Conservation (phyloP, 2,888 invertebrate genomes). For the Phyto melanocephala region DNA sequence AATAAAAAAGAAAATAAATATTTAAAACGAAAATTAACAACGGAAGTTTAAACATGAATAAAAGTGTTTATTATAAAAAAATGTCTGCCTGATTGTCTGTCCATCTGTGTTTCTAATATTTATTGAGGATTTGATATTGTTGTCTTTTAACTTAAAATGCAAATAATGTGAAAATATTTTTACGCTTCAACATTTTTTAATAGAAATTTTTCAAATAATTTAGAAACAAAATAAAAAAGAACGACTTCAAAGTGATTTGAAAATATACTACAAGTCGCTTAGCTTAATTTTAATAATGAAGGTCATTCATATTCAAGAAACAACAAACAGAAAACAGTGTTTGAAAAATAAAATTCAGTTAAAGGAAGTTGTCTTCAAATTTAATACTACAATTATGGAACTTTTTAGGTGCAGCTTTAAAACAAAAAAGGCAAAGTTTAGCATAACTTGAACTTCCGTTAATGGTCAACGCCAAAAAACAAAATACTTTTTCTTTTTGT, state of each 20-base stretch:
- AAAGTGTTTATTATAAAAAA: conserved; percentile 8
- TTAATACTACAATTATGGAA: conserved; percentile 46
- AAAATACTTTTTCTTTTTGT: conserved; percentile 45
- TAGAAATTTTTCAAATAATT: conserved; percentile 9
- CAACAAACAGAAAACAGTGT: not conserved
- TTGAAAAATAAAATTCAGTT: conserved; percentile 39
- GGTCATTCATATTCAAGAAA: conserved; percentile 48
- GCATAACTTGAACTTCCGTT: conserved; percentile 62
- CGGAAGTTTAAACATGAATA: conserved; percentile 40
- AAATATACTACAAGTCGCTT: conserved; percentile 1
- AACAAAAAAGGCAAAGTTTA: conserved; percentile 52
- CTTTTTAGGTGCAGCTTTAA: conserved; percentile 56
- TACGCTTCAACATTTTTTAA: not conserved
- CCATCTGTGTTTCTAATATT: conserved; percentile 18
- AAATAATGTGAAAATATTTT: conserved; percentile 39
- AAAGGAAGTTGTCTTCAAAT: conserved; percentile 60
- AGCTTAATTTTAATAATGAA: conserved; percentile 35
- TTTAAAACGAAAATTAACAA: conserved; percentile 14
- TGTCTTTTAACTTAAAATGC: not conserved
- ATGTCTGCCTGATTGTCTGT: not conserved
- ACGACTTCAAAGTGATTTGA: not conserved
- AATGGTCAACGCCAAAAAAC: conserved; percentile 43
- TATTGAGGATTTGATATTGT: conserved; percentile 33
- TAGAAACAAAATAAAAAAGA: not conserved
- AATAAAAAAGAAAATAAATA: not conserved